phyloP scores from a whole-genome alignment of 2,113 vertebrate genomes.

The Ovis canadensis region DNA sequence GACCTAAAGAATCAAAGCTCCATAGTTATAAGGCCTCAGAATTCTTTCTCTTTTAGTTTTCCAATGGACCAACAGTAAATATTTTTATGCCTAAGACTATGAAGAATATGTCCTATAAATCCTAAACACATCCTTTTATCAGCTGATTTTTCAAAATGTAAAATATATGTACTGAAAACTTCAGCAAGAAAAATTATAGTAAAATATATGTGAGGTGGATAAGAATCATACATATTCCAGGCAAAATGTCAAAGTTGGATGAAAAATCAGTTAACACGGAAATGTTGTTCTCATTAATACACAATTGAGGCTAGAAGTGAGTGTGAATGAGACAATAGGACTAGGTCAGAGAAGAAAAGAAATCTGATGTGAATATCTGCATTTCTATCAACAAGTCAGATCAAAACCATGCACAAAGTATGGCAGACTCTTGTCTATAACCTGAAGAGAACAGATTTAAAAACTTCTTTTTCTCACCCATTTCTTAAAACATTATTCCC shows the following conservation, averaged over 20 bases:
- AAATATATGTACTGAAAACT: neutral
- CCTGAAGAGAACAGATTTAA: neutral
- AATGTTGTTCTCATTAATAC: constrained; percentile 5
- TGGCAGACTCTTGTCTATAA: neutral
- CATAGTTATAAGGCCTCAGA: neutral
- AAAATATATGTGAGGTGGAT: neutral
- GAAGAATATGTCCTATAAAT: neutral
- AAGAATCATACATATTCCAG: neutral
- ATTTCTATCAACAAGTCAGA: neutral
- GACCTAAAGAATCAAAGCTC: neutral
- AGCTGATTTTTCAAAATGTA: neutral
- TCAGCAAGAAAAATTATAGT: neutral
- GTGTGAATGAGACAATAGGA: neutral
- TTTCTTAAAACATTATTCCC: neutral
- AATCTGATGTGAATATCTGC: neutral
- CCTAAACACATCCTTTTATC: neutral
- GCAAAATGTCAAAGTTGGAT: neutral
- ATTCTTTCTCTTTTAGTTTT: neutral
- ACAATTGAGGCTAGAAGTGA: neutral
- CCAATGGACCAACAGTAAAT: neutral
- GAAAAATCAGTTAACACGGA: neutral
- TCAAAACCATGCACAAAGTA: neutral
- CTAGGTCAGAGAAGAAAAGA: neutral
- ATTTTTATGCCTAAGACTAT: neutral
- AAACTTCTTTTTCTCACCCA: neutral